Evolutionary conservation across 1,140 invertebrate species (phyloP).

Genomic region (Aradophagus sp.): DNA sequence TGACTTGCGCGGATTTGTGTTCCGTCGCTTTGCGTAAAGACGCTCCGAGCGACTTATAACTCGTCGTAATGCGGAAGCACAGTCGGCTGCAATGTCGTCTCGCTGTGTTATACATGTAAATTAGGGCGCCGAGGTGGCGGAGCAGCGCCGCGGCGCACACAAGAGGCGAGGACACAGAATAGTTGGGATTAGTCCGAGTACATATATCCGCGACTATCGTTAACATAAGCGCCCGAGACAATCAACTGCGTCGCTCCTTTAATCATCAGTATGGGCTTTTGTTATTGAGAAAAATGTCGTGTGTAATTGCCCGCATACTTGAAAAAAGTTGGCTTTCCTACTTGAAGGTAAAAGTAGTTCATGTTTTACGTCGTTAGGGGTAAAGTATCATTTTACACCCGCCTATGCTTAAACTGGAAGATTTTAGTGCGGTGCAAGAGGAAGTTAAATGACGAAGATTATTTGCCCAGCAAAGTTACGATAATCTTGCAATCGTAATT

Average conservation of each 20-base stretch:
- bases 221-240: conserved; percentile 8
- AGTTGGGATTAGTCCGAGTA: conserved; percentile 45
- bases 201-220: conserved; percentile 13
- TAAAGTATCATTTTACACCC: no score
- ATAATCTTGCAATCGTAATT: no score
- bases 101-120: conserved; percentile 58
- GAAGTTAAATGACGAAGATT: no score
- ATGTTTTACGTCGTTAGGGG: no score
- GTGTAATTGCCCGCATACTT: no score
- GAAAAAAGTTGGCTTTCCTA: no score
- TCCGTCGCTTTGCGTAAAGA: conserved; percentile 40
- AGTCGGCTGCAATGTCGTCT: conserved; percentile 51
- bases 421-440: no score
- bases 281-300: no score
- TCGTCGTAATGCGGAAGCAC: conserved; percentile 56
- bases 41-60: conserved; percentile 52
- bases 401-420: no score
- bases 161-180: conserved; percentile 49
- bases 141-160: conserved; percentile 34
- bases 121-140: conserved; percentile 45
- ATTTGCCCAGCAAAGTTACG: no score
- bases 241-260: conserved; percentile 12
- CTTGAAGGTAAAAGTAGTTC: no score
- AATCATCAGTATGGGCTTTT: no score
- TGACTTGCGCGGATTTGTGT: conserved; percentile 50